phyloP scores from a whole-genome alignment of 2,113 vertebrate genomes.

The Hymenochirus boettgeri region DNA sequence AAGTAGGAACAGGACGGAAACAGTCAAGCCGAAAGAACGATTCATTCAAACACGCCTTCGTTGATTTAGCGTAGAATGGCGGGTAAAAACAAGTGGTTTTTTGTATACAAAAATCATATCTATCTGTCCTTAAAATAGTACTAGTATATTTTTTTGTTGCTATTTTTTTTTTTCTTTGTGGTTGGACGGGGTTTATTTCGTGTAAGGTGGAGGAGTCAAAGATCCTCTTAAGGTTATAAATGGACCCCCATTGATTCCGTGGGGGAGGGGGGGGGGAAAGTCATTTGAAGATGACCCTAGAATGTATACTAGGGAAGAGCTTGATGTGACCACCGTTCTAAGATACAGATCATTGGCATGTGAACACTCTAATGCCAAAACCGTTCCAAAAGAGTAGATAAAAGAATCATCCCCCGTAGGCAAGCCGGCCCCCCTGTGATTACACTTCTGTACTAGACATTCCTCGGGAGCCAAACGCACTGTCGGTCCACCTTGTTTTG shows the following conservation, averaged over 20 bases:
- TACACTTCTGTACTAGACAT: slow-evolving; percentile 1
- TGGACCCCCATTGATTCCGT: not conserved
- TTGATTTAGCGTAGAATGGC: not conserved
- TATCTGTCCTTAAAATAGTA: slow-evolving; percentile 7
- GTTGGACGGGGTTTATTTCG: slow-evolving; percentile 29
- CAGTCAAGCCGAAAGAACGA: slow-evolving; percentile 34
- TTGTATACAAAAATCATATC: not conserved
- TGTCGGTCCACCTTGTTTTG: slow-evolving; percentile 2
- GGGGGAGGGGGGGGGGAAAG: no score
- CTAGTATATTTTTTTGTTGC: no score
- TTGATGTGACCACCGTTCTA: slow-evolving; percentile 19
- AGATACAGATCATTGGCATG: slow-evolving; percentile 11
- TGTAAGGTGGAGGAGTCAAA: not conserved
- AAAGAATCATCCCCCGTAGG: slow-evolving; percentile 1
- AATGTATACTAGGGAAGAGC: not conserved
- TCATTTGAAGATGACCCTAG: not conserved
- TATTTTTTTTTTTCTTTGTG: slow-evolving; percentile 12
- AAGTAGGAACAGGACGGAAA: slow-evolving; percentile 20
- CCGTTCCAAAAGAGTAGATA: slow-evolving; percentile 14
- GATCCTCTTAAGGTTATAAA: not conserved
- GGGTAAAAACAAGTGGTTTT: not conserved
- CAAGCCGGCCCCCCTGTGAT: slow-evolving; percentile 4
- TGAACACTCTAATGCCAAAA: not conserved
- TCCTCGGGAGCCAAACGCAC: not conserved
- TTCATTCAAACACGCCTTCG: slow-evolving; percentile 5